Evolutionary conservation across 2,113 vertebrate genomes (phyloP).

Genomic region (Pluvianellus socialis): DNA sequence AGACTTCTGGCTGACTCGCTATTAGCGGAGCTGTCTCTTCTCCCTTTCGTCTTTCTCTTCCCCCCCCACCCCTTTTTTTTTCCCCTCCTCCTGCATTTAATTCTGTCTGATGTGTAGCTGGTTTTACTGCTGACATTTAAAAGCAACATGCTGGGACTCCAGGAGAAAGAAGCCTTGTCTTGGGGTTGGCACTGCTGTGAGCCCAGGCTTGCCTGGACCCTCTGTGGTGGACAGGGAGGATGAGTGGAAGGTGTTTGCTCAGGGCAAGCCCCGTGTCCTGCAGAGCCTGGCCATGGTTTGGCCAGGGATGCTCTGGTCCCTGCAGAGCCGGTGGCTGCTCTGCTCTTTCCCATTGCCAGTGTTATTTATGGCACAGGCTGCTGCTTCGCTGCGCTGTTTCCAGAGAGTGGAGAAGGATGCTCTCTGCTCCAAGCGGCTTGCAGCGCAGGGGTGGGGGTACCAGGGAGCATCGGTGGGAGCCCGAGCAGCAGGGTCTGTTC

Average conservation of each 20-base stretch:
- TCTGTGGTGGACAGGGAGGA: neutral
- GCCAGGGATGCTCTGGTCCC: neutral
- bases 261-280: neutral
- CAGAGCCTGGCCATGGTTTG: neutral
- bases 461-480: neutral
- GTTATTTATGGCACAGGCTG: neutral
- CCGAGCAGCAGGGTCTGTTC: neutral
- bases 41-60: neutral
- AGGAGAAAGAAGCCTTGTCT: neutral
- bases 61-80: too few relatives aligned
- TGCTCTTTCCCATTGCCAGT: neutral
- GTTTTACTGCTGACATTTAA: constrained; percentile 29
- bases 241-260: neutral
- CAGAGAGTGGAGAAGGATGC: neutral
- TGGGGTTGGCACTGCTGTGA: neutral
- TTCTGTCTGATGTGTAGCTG: neutral
- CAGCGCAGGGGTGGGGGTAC: neutral
- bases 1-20: constrained; percentile 42
- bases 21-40: constrained; percentile 51
- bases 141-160: neutral
- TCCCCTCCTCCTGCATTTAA: neutral
- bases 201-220: neutral
- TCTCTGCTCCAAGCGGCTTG: neutral
- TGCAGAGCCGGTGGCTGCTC: neutral
- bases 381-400: neutral